Percentiles rank a stretch among this genome's conserved stretches.
These are phyloP conservation scores for Petrophora chlorosata DNA, from an alignment of 2,888 invertebrate genomes.

Conservation along the genomic window DNA sequence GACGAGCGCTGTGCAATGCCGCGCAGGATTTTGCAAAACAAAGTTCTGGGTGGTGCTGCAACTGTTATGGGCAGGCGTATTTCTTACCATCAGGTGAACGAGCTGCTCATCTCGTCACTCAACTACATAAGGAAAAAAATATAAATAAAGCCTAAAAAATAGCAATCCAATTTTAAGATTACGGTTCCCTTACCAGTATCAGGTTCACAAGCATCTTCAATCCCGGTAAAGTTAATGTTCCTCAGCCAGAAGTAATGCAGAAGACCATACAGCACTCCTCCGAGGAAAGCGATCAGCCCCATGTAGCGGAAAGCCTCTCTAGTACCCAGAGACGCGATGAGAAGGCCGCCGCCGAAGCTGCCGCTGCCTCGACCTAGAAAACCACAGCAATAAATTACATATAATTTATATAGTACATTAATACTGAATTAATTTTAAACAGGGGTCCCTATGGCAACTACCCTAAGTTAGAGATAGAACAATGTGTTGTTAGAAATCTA, in stretches of 20 bases:
- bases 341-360: slow-evolving; percentile 90
- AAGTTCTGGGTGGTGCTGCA: too few species aligned
- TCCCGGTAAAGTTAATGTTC: slow-evolving; percentile 79
- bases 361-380: slow-evolving; percentile 89
- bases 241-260: slow-evolving; percentile 89
- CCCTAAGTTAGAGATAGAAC: too few species aligned
- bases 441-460: too few species aligned
- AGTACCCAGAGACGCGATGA: slow-evolving; percentile 90
- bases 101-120: too few species aligned
- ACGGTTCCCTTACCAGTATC: slow-evolving; percentile 62
- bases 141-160: background rate
- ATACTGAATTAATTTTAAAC: too few species aligned
- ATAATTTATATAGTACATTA: background rate
- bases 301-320: slow-evolving; percentile 91
- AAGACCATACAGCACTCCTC: slow-evolving; percentile 88
- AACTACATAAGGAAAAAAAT: too few species aligned
- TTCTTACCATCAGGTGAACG: too few species aligned
- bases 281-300: slow-evolving; percentile 89
- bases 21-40: too few species aligned
- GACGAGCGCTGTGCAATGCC: too few species aligned
- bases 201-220: slow-evolving; percentile 69
- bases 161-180: background rate
- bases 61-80: too few species aligned
- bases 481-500: too few species aligned
- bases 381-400: too few species aligned